Percentiles rank a stretch among this genome's conserved stretches.
Conservation (phyloP, 2,797 vertebrate species). For the Gymnoscopelus braueri region DNA sequence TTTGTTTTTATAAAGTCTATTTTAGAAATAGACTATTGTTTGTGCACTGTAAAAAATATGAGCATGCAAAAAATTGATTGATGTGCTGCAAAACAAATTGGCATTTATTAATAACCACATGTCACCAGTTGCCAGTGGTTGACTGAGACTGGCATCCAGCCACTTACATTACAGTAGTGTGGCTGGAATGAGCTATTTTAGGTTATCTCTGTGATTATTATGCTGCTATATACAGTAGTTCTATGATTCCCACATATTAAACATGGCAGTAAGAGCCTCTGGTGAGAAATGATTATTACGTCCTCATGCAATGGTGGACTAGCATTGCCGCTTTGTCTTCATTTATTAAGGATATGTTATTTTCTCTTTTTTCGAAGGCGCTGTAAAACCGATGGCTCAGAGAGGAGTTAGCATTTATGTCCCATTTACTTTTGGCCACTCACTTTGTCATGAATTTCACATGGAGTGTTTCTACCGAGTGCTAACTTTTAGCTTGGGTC, state of each 20-base stretch:
- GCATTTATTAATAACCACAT: slow-evolving; percentile 18
- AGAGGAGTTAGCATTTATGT: slow-evolving; percentile 64
- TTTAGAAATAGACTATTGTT: slow-evolving; percentile 21
- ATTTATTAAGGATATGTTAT: slow-evolving; percentile 65
- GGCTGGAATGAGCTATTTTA: slow-evolving; percentile 32
- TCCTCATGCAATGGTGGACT: slow-evolving; percentile 58
- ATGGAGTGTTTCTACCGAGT: slow-evolving; percentile 65
- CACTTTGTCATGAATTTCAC: slow-evolving; percentile 71
- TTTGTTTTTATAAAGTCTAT: neutral
- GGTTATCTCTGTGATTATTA: slow-evolving; percentile 47
- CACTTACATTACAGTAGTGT: slow-evolving; percentile 12
- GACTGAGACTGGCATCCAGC: slow-evolving; percentile 18
- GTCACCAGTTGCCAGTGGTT: slow-evolving; percentile 11
- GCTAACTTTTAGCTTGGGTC: slow-evolving; percentile 67
- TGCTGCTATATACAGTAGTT: slow-evolving; percentile 39
- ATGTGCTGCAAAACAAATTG: slow-evolving; percentile 21
- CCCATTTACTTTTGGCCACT: slow-evolving; percentile 70
- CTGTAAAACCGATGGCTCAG: slow-evolving; percentile 59
- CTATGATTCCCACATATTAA: slow-evolving; percentile 51
- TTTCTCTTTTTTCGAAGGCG: slow-evolving; percentile 45
- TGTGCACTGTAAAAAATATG: neutral
- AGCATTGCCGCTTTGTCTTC: slow-evolving; percentile 59
- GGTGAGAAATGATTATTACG: slow-evolving; percentile 62
- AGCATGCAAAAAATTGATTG: slow-evolving; percentile 9
- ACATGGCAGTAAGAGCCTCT: slow-evolving; percentile 53